A percentile compares a stretch with the other conserved stretches of the same genome.
Conservation (phyloP, 2,888 invertebrate genomes). For the Gonocerus acuteangulatus region DNA sequence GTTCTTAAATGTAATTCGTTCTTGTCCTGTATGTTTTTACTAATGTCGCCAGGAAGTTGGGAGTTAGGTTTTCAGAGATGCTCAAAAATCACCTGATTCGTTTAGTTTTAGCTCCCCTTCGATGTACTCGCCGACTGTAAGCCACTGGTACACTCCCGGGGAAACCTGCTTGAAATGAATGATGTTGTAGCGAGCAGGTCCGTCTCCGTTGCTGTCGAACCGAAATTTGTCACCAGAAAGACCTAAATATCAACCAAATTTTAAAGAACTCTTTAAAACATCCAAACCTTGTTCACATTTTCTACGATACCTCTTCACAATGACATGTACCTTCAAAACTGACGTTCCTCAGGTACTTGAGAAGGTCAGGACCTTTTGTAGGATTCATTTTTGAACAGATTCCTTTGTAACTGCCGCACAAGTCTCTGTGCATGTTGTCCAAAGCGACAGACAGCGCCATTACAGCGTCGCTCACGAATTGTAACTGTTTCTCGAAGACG, state of each 20-base stretch:
- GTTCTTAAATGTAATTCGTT: no score
- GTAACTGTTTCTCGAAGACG: constrained; percentile 84
- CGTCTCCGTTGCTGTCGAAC: constrained; percentile 85
- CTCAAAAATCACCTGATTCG: constrained; percentile 70
- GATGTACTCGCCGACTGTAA: constrained; percentile 77
- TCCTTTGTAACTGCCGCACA: constrained; percentile 67
- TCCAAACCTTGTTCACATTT: no score
- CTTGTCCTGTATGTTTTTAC: no score
- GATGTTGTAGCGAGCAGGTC: constrained; percentile 90
- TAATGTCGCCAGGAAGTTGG: no score
- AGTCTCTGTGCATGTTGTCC: constrained; percentile 70
- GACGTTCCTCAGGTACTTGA: constrained; percentile 75
- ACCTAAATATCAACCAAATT: constrained; percentile 51
- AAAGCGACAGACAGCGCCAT: constrained; percentile 85
- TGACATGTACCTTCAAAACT: constrained; percentile 67
- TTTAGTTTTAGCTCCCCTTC: constrained; percentile 71
- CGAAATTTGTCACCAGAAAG: constrained; percentile 81
- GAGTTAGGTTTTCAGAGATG: no score
- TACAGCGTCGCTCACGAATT: constrained; percentile 93
- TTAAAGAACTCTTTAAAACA: neutral
- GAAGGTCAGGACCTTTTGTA: constrained; percentile 77
- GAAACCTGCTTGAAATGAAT: constrained; percentile 83
- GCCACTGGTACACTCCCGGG: constrained; percentile 69
- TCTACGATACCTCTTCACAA: no score
- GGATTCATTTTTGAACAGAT: constrained; percentile 85